These are phyloP conservation scores for Rousettus madagascariensis DNA, from an alignment of 2,797 vertebrate species.

Conservation along the genomic window DNA sequence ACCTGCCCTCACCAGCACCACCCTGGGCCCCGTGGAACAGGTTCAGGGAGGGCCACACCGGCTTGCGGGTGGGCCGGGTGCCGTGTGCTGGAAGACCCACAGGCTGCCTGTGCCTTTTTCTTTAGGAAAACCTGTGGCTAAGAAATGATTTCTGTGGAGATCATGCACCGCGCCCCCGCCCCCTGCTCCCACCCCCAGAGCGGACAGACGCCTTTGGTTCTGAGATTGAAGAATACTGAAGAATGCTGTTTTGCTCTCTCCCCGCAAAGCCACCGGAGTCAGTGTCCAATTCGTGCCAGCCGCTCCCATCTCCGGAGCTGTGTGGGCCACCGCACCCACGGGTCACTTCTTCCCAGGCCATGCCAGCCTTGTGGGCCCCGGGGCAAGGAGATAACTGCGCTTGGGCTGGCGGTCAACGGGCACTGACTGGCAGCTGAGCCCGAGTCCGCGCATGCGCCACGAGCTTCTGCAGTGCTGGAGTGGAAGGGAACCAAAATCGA, in stretches of 20 bases:
- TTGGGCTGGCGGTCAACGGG: not conserved
- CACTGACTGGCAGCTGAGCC: accelerated
- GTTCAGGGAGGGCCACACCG: accelerated
- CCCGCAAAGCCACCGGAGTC: too few species aligned
- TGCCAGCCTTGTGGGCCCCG: not conserved
- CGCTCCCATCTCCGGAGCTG: not conserved
- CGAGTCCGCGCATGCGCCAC: accelerated
- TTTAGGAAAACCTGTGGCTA: not conserved
- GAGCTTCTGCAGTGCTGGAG: not conserved
- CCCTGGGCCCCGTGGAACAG: not conserved
- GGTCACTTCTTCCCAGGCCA: not conserved
- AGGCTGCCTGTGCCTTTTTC: too few species aligned
- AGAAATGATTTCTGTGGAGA: not conserved
- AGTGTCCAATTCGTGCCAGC: too few species aligned
- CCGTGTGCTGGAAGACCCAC: not conserved
- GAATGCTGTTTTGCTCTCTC: too few species aligned
- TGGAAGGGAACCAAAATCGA: not conserved
- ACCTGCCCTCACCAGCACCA: accelerated
- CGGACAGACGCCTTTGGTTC: not conserved
- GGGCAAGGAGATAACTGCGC: not conserved
- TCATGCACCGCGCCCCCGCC: accelerated
- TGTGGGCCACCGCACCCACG: accelerated
- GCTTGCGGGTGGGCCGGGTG: accelerated
- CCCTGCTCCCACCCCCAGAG: too few species aligned
- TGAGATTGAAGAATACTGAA: too few species aligned